phyloP scores from a whole-genome alignment of 2,797 vertebrate genomes.

The Peromyscus eremicus region DNA sequence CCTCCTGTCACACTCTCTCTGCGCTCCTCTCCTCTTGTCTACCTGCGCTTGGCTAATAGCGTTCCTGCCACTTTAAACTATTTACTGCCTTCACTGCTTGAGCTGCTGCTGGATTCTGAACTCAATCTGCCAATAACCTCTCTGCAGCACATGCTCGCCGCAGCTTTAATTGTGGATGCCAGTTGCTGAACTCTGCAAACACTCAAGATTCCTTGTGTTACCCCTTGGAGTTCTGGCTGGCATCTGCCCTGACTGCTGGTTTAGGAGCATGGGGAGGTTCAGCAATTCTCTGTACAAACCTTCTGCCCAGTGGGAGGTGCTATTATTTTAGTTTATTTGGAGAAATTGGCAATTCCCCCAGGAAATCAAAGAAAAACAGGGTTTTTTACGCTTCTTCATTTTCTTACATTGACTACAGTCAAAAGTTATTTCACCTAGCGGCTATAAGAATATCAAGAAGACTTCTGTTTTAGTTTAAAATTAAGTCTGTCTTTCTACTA shows the following conservation, averaged over 20 bases:
- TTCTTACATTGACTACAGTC: slow-evolving; percentile 60
- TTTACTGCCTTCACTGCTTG: slow-evolving; percentile 54
- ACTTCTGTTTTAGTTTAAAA: slow-evolving; percentile 64
- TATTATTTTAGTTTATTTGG: slow-evolving; percentile 75
- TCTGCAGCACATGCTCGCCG: slow-evolving; percentile 42
- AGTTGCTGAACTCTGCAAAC: slow-evolving; percentile 62
- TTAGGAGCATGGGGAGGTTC: slow-evolving; percentile 25
- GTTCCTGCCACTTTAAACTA: slow-evolving; percentile 72
- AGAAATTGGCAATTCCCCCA: slow-evolving; percentile 61
- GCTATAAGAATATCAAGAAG: background rate
- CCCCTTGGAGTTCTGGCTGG: slow-evolving; percentile 46
- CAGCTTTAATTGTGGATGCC: slow-evolving; percentile 35
- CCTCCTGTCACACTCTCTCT: background rate
- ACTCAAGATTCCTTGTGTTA: slow-evolving; percentile 8
- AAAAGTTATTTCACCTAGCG: slow-evolving; percentile 57
- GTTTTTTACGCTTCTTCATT: slow-evolving; percentile 64
- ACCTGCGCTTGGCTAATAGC: background rate
- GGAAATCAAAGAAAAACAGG: slow-evolving; percentile 70
- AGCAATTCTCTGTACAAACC: slow-evolving; percentile 69
- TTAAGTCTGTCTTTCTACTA: background rate
- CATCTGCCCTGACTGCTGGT: slow-evolving; percentile 64
- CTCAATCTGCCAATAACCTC: slow-evolving; percentile 55
- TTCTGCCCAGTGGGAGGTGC: slow-evolving; percentile 69
- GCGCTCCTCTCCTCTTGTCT: background rate
- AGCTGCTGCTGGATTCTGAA: slow-evolving; percentile 53